Conservation (phyloP, 2,888 invertebrate genomes). For the Druceiella hillmani region DNA sequence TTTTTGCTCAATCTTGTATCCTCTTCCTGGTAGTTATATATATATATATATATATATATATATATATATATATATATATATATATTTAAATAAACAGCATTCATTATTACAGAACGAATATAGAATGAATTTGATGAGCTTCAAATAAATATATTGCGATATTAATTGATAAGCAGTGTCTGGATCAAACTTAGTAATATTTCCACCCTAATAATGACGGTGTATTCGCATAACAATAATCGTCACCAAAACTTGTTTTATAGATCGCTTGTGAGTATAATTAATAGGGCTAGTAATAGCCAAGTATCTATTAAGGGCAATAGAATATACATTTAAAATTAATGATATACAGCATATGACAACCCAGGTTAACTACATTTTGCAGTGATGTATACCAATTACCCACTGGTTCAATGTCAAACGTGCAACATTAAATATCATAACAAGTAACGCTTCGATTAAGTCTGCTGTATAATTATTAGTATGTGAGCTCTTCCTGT, state of each 20-base stretch:
- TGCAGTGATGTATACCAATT: conserved; percentile 87
- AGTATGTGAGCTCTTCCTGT: too few species aligned
- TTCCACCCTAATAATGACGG: conserved; percentile 92
- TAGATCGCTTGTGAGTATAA: conserved; percentile 86
- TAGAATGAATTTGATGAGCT: conserved; percentile 93
- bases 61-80: too few species aligned
- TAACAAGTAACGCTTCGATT: conserved; percentile 82
- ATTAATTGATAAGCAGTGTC: conserved; percentile 81
- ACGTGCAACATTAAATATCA: conserved; percentile 92
- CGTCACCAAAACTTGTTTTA: conserved; percentile 79
- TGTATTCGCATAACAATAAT: conserved; percentile 83
- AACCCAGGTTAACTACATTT: conserved; percentile 94
- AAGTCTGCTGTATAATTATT: too few species aligned
- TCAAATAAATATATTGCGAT: conserved; percentile 82
- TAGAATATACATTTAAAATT: conserved; percentile 88
- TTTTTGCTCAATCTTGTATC: conserved; percentile 75
- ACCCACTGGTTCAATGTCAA: conserved; percentile 88
- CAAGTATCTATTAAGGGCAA: conserved; percentile 92
- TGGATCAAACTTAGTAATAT: conserved; percentile 70
- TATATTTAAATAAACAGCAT: conserved; percentile 93
- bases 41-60: too few species aligned
- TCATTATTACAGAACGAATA: conserved; percentile 91
- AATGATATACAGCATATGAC: conserved; percentile 95
- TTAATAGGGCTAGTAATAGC: conserved; percentile 93
- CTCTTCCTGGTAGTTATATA: conserved; percentile 87